These are phyloP conservation scores for Aspidapion aeneum DNA, from an alignment of 2,888 invertebrate species.

Conservation along the genomic window DNA sequence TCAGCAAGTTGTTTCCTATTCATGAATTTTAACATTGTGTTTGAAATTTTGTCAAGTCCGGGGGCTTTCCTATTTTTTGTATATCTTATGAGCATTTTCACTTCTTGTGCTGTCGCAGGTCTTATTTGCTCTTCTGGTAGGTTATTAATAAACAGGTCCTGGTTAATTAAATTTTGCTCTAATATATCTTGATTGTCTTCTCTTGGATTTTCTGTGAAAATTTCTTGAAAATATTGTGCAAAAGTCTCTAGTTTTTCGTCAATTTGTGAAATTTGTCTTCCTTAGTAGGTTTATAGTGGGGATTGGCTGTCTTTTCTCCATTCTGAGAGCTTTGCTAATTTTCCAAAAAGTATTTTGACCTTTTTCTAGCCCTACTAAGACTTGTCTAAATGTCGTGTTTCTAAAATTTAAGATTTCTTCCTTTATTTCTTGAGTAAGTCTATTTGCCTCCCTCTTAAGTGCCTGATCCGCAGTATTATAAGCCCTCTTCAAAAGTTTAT, in stretches of 20 bases:
- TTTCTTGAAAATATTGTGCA: neutral
- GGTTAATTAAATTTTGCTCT: neutral
- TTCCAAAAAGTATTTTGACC: neutral
- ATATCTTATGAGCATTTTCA: neutral
- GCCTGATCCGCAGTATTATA: neutral
- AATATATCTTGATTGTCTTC: neutral
- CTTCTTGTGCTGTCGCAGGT: neutral
- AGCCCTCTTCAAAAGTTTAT: neutral
- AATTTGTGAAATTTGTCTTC: neutral
- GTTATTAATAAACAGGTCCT: no score
- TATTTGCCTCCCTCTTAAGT: neutral
- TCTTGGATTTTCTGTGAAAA: neutral
- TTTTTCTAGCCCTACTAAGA: neutral
- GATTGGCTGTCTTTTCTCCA: neutral
- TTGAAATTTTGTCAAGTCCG: neutral
- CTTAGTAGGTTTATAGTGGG: neutral
- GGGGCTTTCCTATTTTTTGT: neutral
- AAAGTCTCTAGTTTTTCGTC: neutral
- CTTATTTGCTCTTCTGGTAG: no score
- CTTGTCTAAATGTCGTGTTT: neutral
- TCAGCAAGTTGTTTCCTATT: neutral
- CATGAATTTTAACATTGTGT: neutral
- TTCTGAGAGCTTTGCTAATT: neutral
- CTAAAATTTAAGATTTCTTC: neutral
- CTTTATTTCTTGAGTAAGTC: neutral